These are phyloP conservation scores for Loriculus beryllinus DNA, from an alignment of 2,797 vertebrate genomes.

Conservation along the genomic window DNA sequence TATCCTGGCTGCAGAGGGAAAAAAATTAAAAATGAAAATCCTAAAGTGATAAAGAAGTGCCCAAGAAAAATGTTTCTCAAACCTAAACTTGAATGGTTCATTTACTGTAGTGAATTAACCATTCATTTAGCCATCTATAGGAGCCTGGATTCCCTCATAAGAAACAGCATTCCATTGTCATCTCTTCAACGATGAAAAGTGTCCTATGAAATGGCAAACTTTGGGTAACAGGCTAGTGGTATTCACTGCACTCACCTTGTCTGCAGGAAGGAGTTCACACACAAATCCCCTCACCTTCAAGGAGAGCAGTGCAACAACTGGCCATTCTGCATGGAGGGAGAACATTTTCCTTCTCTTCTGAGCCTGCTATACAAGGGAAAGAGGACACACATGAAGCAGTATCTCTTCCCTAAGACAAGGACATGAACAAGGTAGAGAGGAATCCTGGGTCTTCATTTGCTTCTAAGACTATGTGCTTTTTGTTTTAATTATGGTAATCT, in stretches of 20 bases:
- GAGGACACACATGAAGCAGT: accelerated
- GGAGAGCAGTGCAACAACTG: not conserved
- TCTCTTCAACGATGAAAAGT: not conserved
- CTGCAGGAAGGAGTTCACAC: not conserved
- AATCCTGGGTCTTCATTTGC: not conserved
- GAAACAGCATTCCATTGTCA: not conserved
- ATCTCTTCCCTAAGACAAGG: not conserved
- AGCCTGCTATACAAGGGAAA: not conserved
- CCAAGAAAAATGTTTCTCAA: not conserved
- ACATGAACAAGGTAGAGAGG: not conserved
- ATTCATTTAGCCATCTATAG: not conserved
- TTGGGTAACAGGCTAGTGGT: not conserved
- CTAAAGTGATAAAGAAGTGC: not conserved
- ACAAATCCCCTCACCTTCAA: not conserved
- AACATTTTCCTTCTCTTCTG: not conserved
- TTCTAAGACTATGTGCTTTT: not conserved
- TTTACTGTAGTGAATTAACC: not conserved
- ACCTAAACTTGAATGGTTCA: not conserved
- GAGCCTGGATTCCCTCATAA: not conserved
- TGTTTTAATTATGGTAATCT: not conserved
- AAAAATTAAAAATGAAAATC: not conserved
- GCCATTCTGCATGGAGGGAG: not conserved
- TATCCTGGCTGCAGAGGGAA: not conserved
- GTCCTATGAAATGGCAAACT: not conserved
- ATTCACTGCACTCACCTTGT: not conserved